Evolutionary conservation across 1,140 invertebrate species (phyloP), one percentile per base, ranked within the genome.

Genomic region (Tachypleus tridentatus): DNA sequence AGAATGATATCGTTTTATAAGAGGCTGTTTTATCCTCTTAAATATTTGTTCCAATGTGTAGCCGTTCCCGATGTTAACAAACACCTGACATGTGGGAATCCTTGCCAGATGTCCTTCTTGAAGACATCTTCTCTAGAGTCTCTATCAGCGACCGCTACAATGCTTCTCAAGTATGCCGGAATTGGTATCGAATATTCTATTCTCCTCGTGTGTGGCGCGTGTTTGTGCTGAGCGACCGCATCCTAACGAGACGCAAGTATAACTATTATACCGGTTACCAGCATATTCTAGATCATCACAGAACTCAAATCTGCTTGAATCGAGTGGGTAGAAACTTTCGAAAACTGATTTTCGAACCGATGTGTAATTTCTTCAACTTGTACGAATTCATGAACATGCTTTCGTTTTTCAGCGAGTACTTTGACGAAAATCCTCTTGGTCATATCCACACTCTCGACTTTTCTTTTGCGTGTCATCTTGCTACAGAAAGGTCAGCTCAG

Each of bases 261-360:
- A 89, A 90, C 74, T 88, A 89, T 70, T 90, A 90, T 74, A 86
- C 85, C 62, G 89, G 89, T 7, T 91, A 88, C 84, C 85, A 87
- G 75, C 84, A 87, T 71, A 84, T 86, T 60, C 73, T 91, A 64
- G 87, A 90, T 75, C 87, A 89, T 73, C 80, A 87, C 68, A 78
- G 86, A 63, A 84, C 86, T 0, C 86, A 87, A 69, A 75, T 84
- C 6, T 92, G 87, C 71, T 77, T 93, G 7, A 81, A 82, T 52
- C 81, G 81, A 68, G 82, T 91, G 56, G 89, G 88, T 4, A 76
- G 74, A 60, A 80, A 86, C 72, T 81, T 91, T 68, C 80, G 84
- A 60, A 80, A 78, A 8, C 74, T 92, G 4, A 80, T 86, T 8
- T 85, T 93, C 64, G 80, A 82, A 11, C 88, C 88, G 0, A 87